These are phyloP conservation scores for Deladenus siricidicola DNA, from an alignment of 2,888 invertebrate genomes.

Conservation along the genomic window DNA sequence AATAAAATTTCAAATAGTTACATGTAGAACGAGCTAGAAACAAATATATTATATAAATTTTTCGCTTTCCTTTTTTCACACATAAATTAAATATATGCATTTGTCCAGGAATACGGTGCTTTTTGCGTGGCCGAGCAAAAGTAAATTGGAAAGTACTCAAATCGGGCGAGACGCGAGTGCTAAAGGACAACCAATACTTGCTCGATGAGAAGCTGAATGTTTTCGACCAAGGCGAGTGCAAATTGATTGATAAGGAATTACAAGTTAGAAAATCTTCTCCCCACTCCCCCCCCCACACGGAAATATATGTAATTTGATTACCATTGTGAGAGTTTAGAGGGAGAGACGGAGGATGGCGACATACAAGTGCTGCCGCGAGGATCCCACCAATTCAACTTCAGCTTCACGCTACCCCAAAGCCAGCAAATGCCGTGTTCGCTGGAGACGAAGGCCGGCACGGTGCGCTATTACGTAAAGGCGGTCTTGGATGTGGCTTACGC, in stretches of 20 bases:
- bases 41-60: too few species aligned
- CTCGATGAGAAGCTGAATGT: slow-evolving; percentile 67
- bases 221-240: slow-evolving; percentile 65
- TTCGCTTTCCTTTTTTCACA: too few species aligned
- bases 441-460: slow-evolving; percentile 60
- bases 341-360: not conserved
- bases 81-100: not conserved
- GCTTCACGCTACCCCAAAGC: slow-evolving; percentile 68
- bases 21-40: too few species aligned
- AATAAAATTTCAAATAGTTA: too few species aligned
- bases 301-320: too few species aligned
- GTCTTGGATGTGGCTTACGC: slow-evolving; percentile 69
- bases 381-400: slow-evolving; percentile 65
- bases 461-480: slow-evolving; percentile 39
- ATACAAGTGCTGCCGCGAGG: slow-evolving; percentile 65
- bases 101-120: slow-evolving; percentile 61
- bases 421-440: slow-evolving; percentile 66
- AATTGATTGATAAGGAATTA: not conserved
- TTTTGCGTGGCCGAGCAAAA: slow-evolving; percentile 68
- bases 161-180: slow-evolving; percentile 65
- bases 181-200: slow-evolving; percentile 71
- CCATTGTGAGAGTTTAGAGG: too few species aligned
- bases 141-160: slow-evolving; percentile 70
- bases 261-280: not conserved
- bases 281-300: too few species aligned